A percentile compares a stretch with the other conserved stretches of the same genome.
Evolutionary conservation across 2,113 vertebrate genomes (phyloP).

Genomic region (Ifrita kowaldi): DNA sequence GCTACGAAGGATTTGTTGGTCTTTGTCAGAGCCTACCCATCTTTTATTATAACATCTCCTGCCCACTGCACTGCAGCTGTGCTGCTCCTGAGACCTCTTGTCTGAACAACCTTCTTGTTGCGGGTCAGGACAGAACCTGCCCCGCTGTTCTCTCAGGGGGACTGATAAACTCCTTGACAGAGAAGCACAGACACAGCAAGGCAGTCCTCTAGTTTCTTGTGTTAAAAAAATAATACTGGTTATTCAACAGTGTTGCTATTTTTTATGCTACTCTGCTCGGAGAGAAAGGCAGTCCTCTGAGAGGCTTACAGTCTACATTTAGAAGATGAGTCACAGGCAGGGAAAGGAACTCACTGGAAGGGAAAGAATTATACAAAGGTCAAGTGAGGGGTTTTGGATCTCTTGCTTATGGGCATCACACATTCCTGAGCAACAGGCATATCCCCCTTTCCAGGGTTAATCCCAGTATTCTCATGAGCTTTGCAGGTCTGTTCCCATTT

Average conservation of each 20-base stretch:
- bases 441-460: not conserved
- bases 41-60: not conserved
- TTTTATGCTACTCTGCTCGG: not conserved
- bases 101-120: not conserved
- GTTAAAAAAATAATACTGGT: not conserved
- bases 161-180: not conserved
- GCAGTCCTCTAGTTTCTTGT: not conserved
- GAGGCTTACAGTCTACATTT: slow-evolving; percentile 31
- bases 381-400: not conserved
- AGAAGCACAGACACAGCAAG: not conserved
- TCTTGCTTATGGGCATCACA: not conserved
- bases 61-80: not conserved
- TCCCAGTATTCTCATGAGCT: not conserved
- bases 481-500: not conserved
- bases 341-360: slow-evolving; percentile 30
- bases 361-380: slow-evolving; percentile 27
- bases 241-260: slow-evolving; percentile 32
- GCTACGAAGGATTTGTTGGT: not conserved
- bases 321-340: slow-evolving; percentile 56
- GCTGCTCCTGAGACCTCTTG: not conserved
- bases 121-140: not conserved
- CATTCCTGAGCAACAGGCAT: not conserved
- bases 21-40: not conserved
- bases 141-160: accelerated
- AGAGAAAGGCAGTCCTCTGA: slow-evolving; percentile 26